Evolutionary conservation across 2,888 invertebrate genomes (phyloP).

Genomic region (Zootermopsis nevadensis): DNA sequence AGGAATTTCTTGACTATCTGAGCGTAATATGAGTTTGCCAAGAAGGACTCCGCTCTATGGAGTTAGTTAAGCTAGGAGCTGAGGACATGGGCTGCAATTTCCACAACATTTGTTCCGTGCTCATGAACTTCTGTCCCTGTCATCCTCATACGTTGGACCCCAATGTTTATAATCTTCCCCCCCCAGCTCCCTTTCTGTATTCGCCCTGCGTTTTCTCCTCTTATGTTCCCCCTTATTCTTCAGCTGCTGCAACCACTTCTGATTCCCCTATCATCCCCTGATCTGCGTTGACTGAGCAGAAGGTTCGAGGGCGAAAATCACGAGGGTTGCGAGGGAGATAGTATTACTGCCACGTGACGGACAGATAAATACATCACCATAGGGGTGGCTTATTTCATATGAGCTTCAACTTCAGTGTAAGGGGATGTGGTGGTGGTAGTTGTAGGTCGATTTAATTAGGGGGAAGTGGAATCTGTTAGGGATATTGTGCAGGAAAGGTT

Average conservation of each 20-base stretch:
- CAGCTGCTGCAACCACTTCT: background rate
- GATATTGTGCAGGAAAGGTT: slow-evolving; percentile 27
- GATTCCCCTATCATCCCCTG: background rate
- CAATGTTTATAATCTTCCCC: slow-evolving; percentile 45
- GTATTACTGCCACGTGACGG: slow-evolving; percentile 46
- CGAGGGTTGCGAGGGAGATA: slow-evolving; percentile 43
- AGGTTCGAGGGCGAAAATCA: slow-evolving; percentile 37
- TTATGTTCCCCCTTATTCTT: background rate
- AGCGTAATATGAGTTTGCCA: too few species aligned
- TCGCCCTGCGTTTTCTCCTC: background rate
- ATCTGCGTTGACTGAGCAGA: slow-evolving; percentile 33
- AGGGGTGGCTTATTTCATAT: slow-evolving; percentile 33
- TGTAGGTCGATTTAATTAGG: slow-evolving; percentile 49
- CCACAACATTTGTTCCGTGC: slow-evolving; percentile 36
- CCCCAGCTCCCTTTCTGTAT: background rate
- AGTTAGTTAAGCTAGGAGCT: background rate
- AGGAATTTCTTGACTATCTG: too few species aligned
- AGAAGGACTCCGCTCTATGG: too few species aligned
- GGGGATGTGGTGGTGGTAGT: background rate
- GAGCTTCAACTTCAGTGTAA: background rate
- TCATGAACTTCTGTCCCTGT: slow-evolving; percentile 29
- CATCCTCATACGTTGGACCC: slow-evolving; percentile 16
- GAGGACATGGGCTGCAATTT: background rate
- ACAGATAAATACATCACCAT: slow-evolving; percentile 28
- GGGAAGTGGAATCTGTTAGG: slow-evolving; percentile 34